Base-by-base conservation (phyloP, 1,140 invertebrate species). In the Arion vulgaris region DNA sequence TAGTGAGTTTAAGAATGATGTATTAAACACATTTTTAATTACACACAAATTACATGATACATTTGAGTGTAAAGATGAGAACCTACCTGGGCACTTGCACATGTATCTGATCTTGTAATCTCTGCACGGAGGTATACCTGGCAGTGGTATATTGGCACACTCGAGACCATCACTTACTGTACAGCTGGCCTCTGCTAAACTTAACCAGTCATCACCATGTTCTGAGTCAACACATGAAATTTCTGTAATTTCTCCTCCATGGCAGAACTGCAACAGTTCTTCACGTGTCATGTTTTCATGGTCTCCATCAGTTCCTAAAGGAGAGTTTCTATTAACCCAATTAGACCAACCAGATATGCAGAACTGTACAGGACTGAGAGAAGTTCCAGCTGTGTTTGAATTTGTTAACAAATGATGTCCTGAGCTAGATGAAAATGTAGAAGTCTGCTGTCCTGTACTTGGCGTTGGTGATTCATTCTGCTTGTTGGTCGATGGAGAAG, bases 61-160 rank as follows among this genome's bases (percentile, higher is more conserved):
- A 9, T 19, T 49, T 49, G 19, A 49, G 45, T 49, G 45, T 49
- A 49, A 49, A 9, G 62, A 71, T 15, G 1, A 51, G 4, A 41
- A 83, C 83, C 75, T 83, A 88, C 88, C 84, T 81, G 82, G 45
- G 83, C 92, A 93, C 32, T 87, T 38, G 75, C 92, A 93, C 74
- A 87, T 84, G 73, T 93, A 91, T 82, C 92, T 87, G 68, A 93
- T 89, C 86, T 93, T 91, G 82, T 91, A 91, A 85, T 93, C 91
- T 13, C 84, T 77, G 81, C 93, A 93, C 28, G 76, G 76, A 32
- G 76, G 76, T 28, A 78, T 45, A 36, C 34, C 76, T 66, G 23
- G n/a, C 51, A 88, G 79, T 23, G 87, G 88, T 76, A 77, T 72
- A 73, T 89, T 88, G 51, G 87, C 86, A 84, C 89, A 90, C 19